A percentile compares a stretch with the other conserved stretches of the same genome.
Conservation (phyloP, 2,888 invertebrate genomes). For the Gymnoscelis rufifasciata region DNA sequence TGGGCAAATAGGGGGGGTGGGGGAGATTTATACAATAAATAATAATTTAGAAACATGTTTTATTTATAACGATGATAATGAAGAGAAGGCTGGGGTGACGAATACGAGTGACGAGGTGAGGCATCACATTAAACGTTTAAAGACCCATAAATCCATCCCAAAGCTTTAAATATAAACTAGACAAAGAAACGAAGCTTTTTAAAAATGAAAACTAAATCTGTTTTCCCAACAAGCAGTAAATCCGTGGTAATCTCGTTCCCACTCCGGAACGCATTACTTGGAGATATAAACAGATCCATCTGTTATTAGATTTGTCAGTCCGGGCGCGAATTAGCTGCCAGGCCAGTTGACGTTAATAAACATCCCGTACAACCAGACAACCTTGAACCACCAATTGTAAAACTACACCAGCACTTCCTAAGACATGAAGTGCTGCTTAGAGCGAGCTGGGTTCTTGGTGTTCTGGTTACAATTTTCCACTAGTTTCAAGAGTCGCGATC, state of each 20-base stretch:
- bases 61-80: no score
- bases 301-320: conserved; percentile 65
- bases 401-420: conserved; percentile 22
- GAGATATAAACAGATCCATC: conserved; percentile 30
- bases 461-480: conserved; percentile 41
- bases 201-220: no score
- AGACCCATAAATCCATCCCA: no score
- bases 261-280: conserved; percentile 2
- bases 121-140: no score
- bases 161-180: no score
- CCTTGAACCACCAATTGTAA: conserved; percentile 30
- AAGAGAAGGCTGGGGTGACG: no score
- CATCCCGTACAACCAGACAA: conserved; percentile 40
- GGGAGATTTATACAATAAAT: no score
- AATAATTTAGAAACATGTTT: no score
- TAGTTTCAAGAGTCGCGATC: conserved; percentile 42
- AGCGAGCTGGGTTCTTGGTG: conserved; percentile 30
- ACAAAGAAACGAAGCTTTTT: no score
- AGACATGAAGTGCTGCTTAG: conserved; percentile 19
- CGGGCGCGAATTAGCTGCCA: conserved; percentile 55
- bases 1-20: no score
- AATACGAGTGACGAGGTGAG: no score
- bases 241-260: neutral
- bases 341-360: conserved; percentile 58
- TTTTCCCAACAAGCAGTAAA: neutral